A percentile compares a stretch with the other conserved stretches of the same genome.
These are phyloP conservation scores for Horisme vitalbata DNA, from an alignment of 2,888 invertebrate species.

Conservation along the genomic window DNA sequence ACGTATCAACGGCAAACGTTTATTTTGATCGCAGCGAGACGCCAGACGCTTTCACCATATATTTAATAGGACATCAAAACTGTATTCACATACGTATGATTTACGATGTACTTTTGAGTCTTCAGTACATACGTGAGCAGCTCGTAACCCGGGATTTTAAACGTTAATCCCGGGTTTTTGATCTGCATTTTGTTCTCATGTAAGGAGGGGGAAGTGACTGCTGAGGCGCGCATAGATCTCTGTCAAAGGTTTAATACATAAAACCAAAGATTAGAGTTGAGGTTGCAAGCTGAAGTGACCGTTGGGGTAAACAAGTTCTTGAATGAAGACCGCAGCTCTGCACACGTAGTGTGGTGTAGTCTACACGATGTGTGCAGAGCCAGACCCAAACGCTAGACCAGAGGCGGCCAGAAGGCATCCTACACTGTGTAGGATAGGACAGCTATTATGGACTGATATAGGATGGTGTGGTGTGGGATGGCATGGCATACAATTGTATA, in stretches of 20 bases:
- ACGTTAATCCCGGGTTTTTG: slow-evolving; percentile 18
- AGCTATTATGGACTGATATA: too few species aligned
- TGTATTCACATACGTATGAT: slow-evolving; percentile 26
- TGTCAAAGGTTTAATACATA: slow-evolving; percentile 9
- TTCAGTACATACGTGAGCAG: slow-evolving; percentile 8
- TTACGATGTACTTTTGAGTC: slow-evolving; percentile 24
- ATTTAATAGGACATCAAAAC: slow-evolving; percentile 36
- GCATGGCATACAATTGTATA: too few species aligned
- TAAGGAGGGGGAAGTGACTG: slow-evolving; percentile 9
- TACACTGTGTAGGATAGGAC: too few species aligned
- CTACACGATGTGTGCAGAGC: too few species aligned
- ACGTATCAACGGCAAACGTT: background rate
- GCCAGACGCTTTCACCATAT: slow-evolving; percentile 22
- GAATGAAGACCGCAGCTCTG: too few species aligned
- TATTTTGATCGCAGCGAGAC: slow-evolving; percentile 25
- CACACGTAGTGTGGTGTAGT: too few species aligned
- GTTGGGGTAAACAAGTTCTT: too few species aligned
- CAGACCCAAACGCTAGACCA: too few species aligned
- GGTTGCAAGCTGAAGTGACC: too few species aligned
- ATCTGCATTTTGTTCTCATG: slow-evolving; percentile 11
- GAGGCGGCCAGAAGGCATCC: too few species aligned
- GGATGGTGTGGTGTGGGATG: too few species aligned
- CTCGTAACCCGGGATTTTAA: slow-evolving; percentile 20
- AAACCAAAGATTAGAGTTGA: slow-evolving; percentile 6
- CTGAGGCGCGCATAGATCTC: slow-evolving; percentile 11